Conservation (phyloP, 2,797 vertebrate species). For the Esox masquinongy region DNA sequence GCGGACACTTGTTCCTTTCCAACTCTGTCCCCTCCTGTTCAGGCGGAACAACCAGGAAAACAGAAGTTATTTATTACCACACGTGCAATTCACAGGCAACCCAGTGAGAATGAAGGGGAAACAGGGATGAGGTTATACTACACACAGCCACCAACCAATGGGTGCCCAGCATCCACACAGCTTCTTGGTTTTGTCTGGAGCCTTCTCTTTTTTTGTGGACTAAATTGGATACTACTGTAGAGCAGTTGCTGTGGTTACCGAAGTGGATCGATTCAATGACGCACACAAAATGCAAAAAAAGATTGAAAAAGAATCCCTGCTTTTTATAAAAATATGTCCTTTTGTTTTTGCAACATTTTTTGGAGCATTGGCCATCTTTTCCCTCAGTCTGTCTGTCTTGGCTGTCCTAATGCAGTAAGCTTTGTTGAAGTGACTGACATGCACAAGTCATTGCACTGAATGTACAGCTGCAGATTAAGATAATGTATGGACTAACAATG, state of each 20-base stretch:
- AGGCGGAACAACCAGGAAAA: slow-evolving; percentile 44
- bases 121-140: slow-evolving; percentile 27
- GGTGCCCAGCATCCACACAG: slow-evolving; percentile 24
- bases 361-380: slow-evolving; percentile 65
- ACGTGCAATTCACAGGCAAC: slow-evolving; percentile 34
- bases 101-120: slow-evolving; percentile 25
- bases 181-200: slow-evolving; percentile 49
- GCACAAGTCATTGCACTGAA: slow-evolving; percentile 52
- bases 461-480: slow-evolving; percentile 49
- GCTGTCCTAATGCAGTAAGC: slow-evolving; percentile 54
- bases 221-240: slow-evolving; percentile 43
- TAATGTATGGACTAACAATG: slow-evolving; percentile 13
- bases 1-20: slow-evolving; percentile 62
- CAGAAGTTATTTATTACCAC: slow-evolving; percentile 64
- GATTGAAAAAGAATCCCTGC: not conserved
- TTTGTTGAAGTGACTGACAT: slow-evolving; percentile 60
- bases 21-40: slow-evolving; percentile 47
- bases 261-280: not conserved
- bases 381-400: slow-evolving; percentile 29
- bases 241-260: slow-evolving; percentile 54
- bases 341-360: slow-evolving; percentile 28
- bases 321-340: not conserved
- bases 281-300: slow-evolving; percentile 4
- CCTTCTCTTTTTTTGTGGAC: slow-evolving; percentile 57
- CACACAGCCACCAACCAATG: slow-evolving; percentile 15